Percentiles rank a stretch among this genome's conserved stretches.
Evolutionary conservation across 2,797 vertebrate genomes (phyloP).

Genomic region (Chaetodon trifasciatus): DNA sequence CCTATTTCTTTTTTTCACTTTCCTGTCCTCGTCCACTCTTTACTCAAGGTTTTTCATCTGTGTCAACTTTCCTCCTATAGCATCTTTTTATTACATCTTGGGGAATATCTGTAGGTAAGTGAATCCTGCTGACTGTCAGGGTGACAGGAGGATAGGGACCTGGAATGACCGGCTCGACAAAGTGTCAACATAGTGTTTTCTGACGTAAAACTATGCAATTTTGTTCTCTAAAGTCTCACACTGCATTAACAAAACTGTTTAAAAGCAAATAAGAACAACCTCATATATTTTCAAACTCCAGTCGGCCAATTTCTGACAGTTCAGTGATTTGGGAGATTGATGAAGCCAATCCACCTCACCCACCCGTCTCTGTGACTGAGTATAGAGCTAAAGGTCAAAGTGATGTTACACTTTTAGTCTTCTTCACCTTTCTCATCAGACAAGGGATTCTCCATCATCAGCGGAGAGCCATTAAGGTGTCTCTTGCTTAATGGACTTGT

Average conservation of each 20-base stretch:
- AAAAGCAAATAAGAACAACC: slow-evolving; percentile 38
- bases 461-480: slow-evolving; percentile 82
- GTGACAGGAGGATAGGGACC: background rate
- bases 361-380: slow-evolving; percentile 60
- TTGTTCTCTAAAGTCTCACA: background rate
- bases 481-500: slow-evolving; percentile 87
- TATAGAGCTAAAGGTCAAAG: slow-evolving; percentile 76
- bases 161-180: slow-evolving; percentile 2
- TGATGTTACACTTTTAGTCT: slow-evolving; percentile 76
- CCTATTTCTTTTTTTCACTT: background rate
- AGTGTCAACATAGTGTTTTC: slow-evolving; percentile 8
- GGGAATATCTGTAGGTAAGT: slow-evolving; percentile 18
- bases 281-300: slow-evolving; percentile 35
- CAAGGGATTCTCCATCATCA: slow-evolving; percentile 84
- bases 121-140: slow-evolving; percentile 1
- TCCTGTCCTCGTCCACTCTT: slow-evolving; percentile 16
- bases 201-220: slow-evolving; percentile 5
- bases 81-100: slow-evolving; percentile 27
- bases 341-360: slow-evolving; percentile 47
- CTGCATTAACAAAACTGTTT: slow-evolving; percentile 19
- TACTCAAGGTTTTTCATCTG: slow-evolving; percentile 29
- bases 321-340: slow-evolving; percentile 50
- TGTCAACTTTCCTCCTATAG: slow-evolving; percentile 6
- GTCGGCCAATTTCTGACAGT: slow-evolving; percentile 33
- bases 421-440: slow-evolving; percentile 81